phyloP scores from a whole-genome alignment of 1,140 invertebrate genomes.

The Drosophila kepulauana region DNA sequence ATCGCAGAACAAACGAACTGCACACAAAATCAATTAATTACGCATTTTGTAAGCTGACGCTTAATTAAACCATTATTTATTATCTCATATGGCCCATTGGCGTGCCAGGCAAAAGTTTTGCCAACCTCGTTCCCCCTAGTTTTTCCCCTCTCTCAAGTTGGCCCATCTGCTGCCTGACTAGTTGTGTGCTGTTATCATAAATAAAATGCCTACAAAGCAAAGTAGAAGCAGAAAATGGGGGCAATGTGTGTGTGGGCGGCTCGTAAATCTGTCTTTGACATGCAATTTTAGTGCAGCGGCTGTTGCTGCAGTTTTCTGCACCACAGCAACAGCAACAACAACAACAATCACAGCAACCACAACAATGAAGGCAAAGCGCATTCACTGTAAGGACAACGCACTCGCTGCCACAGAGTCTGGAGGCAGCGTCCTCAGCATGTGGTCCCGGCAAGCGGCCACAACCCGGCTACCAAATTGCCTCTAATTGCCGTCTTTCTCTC shows the following conservation, averaged over 20 bases:
- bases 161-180: neutral
- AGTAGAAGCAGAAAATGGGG: slow-evolving; percentile 16
- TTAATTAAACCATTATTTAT: slow-evolving; percentile 83
- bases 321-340: slow-evolving; percentile 29
- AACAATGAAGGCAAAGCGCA: slow-evolving; percentile 60
- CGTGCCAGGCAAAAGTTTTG: slow-evolving; percentile 54
- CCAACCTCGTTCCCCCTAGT: neutral
- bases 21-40: slow-evolving; percentile 77
- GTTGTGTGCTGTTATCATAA: slow-evolving; percentile 66
- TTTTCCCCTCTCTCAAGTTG: neutral
- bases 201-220: slow-evolving; percentile 61
- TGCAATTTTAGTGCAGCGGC: slow-evolving; percentile 80
- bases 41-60: slow-evolving; percentile 72
- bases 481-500: slow-evolving; percentile 76
- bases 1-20: slow-evolving; percentile 41
- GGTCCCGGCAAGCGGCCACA: slow-evolving; percentile 7
- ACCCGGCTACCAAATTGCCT: slow-evolving; percentile 69
- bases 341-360: slow-evolving; percentile 26
- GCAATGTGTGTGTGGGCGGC: slow-evolving; percentile 31
- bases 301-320: slow-evolving; percentile 65
- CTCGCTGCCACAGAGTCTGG: slow-evolving; percentile 46
- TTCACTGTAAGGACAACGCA: slow-evolving; percentile 76
- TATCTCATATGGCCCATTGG: slow-evolving; percentile 64
- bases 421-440: slow-evolving; percentile 27
- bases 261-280: slow-evolving; percentile 84